These are phyloP conservation scores for Enteromius radiatus DNA, from an alignment of 2,797 vertebrate genomes.

Conservation along the genomic window DNA sequence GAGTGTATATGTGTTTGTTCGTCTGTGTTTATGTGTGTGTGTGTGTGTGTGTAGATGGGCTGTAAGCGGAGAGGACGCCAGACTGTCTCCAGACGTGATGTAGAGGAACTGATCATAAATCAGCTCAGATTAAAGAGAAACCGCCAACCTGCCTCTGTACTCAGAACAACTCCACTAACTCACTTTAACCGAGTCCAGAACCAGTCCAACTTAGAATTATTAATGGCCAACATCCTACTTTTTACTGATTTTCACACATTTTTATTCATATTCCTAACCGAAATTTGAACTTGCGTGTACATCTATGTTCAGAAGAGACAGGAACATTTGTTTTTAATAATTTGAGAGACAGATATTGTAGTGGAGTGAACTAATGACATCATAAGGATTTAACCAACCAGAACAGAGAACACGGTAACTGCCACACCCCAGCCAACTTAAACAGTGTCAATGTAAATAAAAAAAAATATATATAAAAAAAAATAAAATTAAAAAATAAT, in stretches of 20 bases:
- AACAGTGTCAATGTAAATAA: neutral
- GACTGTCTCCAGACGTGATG: constrained; percentile 80
- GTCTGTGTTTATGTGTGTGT: constrained; percentile 13
- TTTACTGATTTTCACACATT: neutral
- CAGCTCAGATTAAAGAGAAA: constrained; percentile 87
- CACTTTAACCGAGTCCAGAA: constrained; percentile 26
- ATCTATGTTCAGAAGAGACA: neutral
- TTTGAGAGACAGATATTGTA: neutral
- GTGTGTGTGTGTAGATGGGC: constrained; percentile 25
- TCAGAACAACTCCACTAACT: constrained; percentile 65
- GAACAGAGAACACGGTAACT: neutral
- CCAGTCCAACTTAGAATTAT: neutral
- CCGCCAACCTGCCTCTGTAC: constrained; percentile 79
- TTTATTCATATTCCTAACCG: neutral
- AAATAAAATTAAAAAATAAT: too few relatives aligned
- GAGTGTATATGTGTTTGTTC: constrained; percentile 25
- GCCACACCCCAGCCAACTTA: neutral
- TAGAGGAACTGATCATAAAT: constrained; percentile 88
- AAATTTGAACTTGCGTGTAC: neutral
- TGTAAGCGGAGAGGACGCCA: constrained; percentile 61
- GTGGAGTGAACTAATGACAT: neutral
- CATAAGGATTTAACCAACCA: neutral
- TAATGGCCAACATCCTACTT: neutral
- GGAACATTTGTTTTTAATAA: neutral
- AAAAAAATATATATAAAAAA: too few relatives aligned